Evolutionary conservation across 2,888 invertebrate species (phyloP).

Genomic region (Agrypnus murinus): DNA sequence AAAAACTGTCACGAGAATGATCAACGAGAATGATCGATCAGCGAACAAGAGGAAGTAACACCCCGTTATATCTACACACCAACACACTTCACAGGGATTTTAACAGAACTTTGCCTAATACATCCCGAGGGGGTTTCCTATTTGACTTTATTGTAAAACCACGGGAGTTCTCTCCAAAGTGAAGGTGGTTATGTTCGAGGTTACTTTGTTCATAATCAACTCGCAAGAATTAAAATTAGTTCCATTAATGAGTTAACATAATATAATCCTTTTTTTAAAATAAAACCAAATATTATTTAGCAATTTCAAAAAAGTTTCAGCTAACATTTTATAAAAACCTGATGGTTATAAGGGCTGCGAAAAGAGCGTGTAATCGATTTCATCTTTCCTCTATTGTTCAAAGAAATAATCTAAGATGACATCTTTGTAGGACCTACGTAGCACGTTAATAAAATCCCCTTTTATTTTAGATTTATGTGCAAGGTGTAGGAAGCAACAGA

Average conservation of each 20-base stretch:
- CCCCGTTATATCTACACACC: no score
- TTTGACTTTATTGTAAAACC: background rate
- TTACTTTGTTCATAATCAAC: background rate
- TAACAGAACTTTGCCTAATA: conserved; percentile 2
- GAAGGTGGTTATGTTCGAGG: background rate
- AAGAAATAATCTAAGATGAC: conserved; percentile 13
- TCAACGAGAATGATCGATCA: conserved; percentile 8
- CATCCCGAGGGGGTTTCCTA: conserved; percentile 5
- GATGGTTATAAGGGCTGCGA: conserved; percentile 8
- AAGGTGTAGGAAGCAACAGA: no score
- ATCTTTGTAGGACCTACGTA: background rate
- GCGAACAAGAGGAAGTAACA: conserved; percentile 2
- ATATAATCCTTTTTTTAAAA: no score
- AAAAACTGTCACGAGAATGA: conserved; percentile 7
- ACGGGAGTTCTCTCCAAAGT: background rate
- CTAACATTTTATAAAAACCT: conserved; percentile 14
- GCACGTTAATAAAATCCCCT: background rate
- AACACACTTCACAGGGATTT: background rate
- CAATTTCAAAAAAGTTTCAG: no score
- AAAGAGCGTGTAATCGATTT: conserved; percentile 18
- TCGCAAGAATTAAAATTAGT: no score
- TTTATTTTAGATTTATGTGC: no score
- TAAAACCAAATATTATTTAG: no score
- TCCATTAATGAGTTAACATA: no score
- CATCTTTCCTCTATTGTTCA: background rate